These are phyloP conservation scores for Phortica variegata DNA, from an alignment of 1,140 invertebrate genomes.

Conservation along the genomic window DNA sequence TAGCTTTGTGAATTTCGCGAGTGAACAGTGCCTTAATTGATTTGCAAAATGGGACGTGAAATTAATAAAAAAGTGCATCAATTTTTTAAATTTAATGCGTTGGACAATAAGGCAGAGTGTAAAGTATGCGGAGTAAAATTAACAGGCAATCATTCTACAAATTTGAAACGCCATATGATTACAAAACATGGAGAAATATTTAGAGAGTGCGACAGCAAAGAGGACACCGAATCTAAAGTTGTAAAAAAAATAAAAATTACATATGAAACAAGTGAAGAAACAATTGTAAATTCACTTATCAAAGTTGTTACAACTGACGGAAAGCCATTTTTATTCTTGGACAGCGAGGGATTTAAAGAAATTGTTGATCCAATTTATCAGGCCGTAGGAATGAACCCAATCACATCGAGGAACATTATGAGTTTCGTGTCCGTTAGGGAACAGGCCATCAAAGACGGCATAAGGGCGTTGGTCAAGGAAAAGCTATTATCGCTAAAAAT, in stretches of 20 bases:
- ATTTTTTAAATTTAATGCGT: constrained; percentile 10
- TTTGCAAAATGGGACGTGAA: constrained; percentile 9
- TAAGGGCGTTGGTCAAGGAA: constrained; percentile 9
- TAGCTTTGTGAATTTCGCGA: too few relatives aligned
- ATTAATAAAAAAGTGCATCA: constrained; percentile 10
- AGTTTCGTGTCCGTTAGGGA: constrained; percentile 12
- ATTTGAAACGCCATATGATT: constrained; percentile 8
- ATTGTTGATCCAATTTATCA: constrained; percentile 14
- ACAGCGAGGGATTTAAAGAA: constrained; percentile 12
- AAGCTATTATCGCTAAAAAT: constrained; percentile 15
- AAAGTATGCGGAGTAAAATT: constrained; percentile 10
- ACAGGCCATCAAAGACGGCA: constrained; percentile 9
- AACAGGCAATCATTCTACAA: constrained; percentile 8
- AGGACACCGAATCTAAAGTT: not conserved
- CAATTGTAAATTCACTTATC: constrained; percentile 11
- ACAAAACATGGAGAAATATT: constrained; percentile 13
- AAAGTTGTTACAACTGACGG: constrained; percentile 17
- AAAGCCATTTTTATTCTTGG: constrained; percentile 17
- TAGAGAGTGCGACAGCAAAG: constrained; percentile 7
- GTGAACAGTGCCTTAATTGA: too few relatives aligned
- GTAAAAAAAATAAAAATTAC: constrained; percentile 8
- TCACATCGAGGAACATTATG: constrained; percentile 17
- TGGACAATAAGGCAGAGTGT: constrained; percentile 9
- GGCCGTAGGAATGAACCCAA: constrained; percentile 10
- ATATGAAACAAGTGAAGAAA: constrained; percentile 14